Evolutionary conservation across 1,140 invertebrate species (phyloP), one percentile per base, ranked within the genome.

Genomic region (Heterodera carotae): DNA sequence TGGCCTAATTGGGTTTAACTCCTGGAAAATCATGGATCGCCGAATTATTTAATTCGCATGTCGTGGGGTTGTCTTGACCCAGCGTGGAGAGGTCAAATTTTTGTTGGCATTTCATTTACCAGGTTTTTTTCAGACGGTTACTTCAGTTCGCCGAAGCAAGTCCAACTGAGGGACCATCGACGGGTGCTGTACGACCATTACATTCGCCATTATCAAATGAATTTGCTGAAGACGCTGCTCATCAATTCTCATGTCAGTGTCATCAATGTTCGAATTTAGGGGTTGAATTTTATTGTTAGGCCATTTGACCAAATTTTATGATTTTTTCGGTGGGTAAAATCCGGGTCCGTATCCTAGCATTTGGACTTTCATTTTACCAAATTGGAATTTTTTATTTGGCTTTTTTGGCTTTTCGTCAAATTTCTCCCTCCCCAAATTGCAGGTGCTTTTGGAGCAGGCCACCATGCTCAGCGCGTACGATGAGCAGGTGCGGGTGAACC

Each of bases 101-200:
- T n/a, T n/a, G n/a, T n/a, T n/a, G n/a, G n/a, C n/a, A n/a, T n/a
- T n/a, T n/a, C n/a, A n/a, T n/a, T n/a, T n/a, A n/a, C n/a, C n/a
- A n/a, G n/a, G n/a, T n/a, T 71, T 70, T 2, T 81, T 79, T 79
- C 62, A 79, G 78, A 43, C 33, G 78, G 78, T 22, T 79, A 79
- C 60, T 79, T 79, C 27, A 79, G 64, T 75, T 60, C 78, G 33
- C 39, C 76, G 39, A 67, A 80, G 34, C 56, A 79, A 43, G 78
- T 80, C 15, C 79, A 80, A 36, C 48, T 80, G 27, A 48, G 79
- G 31, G 79, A 81, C 53, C 70, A 80, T 34, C 39, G 68, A 68
- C 25, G 79, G 56, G 79, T 80, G 29, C 68, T 80, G 22, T 80
- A 80, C 48, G 79, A 80, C 31, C 79, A 80, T 69, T 80, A 81